Percentiles rank a stretch among this genome's conserved stretches.
These are phyloP conservation scores for Ctenochaetus hawaiiensis DNA, from an alignment of 2,797 vertebrate genomes.

Conservation along the genomic window DNA sequence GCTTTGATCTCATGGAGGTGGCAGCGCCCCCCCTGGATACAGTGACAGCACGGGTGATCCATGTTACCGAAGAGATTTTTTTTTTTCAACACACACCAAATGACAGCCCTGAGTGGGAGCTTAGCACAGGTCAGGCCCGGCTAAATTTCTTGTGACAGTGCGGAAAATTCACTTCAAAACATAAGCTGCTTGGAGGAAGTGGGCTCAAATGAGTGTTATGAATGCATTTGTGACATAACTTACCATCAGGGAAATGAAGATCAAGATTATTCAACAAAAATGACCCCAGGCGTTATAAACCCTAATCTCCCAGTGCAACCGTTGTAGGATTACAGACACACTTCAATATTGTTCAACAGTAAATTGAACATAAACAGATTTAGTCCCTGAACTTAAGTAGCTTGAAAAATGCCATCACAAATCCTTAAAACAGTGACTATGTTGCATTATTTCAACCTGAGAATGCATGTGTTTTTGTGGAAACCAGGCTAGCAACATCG, in stretches of 20 bases:
- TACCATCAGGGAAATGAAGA: constrained; percentile 33
- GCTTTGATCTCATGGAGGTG: constrained; percentile 76
- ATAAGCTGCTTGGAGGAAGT: constrained; percentile 51
- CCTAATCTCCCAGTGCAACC: constrained; percentile 31
- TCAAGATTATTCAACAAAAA: constrained; percentile 29
- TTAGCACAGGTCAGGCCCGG: constrained; percentile 73
- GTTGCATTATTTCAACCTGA: constrained; percentile 32
- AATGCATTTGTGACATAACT: constrained; percentile 41
- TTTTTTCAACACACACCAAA: constrained; percentile 60
- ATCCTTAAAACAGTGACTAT: constrained; percentile 24
- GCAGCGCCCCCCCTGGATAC: constrained; percentile 46
- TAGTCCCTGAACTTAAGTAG: constrained; percentile 39
- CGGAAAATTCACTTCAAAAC: constrained; percentile 77
- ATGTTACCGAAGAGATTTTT: constrained; percentile 60
- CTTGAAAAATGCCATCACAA: constrained; percentile 41
- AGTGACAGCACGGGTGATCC: constrained; percentile 68
- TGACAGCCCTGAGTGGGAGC: constrained; percentile 63
- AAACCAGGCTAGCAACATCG: constrained; percentile 26
- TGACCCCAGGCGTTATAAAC: constrained; percentile 41
- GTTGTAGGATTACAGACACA: constrained; percentile 29
- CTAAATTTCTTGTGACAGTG: constrained; percentile 75
- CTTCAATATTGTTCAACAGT: constrained; percentile 11
- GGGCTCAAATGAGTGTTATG: constrained; percentile 58
- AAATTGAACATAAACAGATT: constrained; percentile 20
- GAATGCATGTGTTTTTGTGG: constrained; percentile 35